phyloP scores from a whole-genome alignment of 2,113 vertebrate species.

The Hemichromis elongatus region DNA sequence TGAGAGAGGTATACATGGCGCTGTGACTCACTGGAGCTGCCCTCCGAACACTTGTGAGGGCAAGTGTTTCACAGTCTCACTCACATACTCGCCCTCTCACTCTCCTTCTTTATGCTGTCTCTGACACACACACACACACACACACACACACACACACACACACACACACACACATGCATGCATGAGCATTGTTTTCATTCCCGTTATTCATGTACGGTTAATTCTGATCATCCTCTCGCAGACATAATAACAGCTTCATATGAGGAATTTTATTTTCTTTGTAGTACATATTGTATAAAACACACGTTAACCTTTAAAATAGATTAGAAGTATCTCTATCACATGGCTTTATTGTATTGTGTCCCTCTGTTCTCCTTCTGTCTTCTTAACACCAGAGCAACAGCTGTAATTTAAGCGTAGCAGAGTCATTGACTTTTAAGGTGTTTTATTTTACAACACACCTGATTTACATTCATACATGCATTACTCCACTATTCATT shows the following conservation, averaged over 20 bases:
- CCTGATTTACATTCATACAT: neutral
- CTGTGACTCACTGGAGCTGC: constrained; percentile 66
- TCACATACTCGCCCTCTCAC: neutral
- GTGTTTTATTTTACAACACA: neutral
- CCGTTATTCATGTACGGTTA: neutral
- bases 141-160: neutral
- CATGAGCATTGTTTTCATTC: no score
- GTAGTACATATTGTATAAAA: neutral
- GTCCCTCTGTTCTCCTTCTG: neutral
- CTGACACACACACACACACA: neutral
- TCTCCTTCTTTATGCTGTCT: neutral
- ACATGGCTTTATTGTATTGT: neutral
- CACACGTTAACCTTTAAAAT: neutral
- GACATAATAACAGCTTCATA: neutral
- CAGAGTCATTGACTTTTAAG: neutral
- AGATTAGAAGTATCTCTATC: neutral
- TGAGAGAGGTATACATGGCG: constrained; percentile 71
- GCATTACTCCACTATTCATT: neutral
- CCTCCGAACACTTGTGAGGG: constrained; percentile 67
- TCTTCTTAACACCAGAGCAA: no score
- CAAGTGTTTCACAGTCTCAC: constrained; percentile 61
- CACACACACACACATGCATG: neutral
- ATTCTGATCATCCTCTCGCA: neutral
- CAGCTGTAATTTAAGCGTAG: no score
- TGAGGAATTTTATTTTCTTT: neutral